These are phyloP conservation scores for Petrolisthes cinctipes DNA, from an alignment of 2,888 invertebrate species.

Conservation along the genomic window DNA sequence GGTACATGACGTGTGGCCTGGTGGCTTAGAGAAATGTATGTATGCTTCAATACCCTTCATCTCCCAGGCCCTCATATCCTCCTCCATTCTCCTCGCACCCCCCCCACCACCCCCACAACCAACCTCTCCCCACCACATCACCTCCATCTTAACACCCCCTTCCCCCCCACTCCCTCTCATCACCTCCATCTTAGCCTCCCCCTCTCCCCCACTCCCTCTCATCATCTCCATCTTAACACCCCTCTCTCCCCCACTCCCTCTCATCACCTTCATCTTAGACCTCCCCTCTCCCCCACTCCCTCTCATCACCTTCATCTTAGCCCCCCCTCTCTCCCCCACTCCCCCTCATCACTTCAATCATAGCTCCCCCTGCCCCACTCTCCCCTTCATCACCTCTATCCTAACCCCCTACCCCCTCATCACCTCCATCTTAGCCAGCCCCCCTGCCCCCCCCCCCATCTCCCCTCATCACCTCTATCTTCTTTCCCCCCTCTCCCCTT, in stretches of 20 bases:
- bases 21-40: conserved; percentile 74
- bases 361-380: background rate
- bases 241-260: background rate
- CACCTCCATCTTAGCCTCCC: background rate
- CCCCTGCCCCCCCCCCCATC: background rate
- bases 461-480: background rate
- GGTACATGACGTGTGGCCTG: conserved; percentile 79
- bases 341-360: background rate
- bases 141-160: background rate
- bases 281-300: background rate
- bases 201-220: background rate
- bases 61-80: conserved; percentile 37
- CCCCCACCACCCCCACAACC: background rate
- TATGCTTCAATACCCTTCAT: conserved; percentile 54
- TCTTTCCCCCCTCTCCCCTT: background rate
- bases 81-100: background rate
- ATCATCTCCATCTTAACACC: background rate
- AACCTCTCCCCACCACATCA: background rate
- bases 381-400: background rate
- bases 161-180: background rate
- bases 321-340: background rate
- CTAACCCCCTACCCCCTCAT: background rate
- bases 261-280: background rate
- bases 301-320: background rate
- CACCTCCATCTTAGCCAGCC: background rate